phyloP scores from a whole-genome alignment of 2,888 invertebrate genomes.

The Agrotis segetum region DNA sequence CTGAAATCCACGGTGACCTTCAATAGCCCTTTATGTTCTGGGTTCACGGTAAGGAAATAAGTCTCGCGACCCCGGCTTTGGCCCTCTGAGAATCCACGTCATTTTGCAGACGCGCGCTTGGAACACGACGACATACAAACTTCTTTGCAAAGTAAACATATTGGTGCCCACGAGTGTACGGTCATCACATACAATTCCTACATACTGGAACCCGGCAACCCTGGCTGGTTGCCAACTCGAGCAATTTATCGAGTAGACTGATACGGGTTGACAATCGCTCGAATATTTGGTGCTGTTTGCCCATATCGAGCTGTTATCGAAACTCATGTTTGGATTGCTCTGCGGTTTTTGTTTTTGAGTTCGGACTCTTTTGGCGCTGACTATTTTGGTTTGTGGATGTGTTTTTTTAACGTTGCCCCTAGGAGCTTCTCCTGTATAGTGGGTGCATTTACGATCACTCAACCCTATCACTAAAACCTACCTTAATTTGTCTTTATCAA shows the following conservation, averaged over 20 bases:
- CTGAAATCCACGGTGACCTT: too few relatives aligned
- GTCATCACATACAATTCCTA: slow-evolving; percentile 14
- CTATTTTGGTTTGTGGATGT: not conserved
- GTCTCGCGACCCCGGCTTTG: too few relatives aligned
- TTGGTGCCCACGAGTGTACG: not conserved
- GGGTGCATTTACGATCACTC: too few relatives aligned
- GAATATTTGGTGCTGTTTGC: slow-evolving; percentile 51
- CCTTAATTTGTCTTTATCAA: too few relatives aligned
- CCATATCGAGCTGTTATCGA: slow-evolving; percentile 31
- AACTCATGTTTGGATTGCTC: slow-evolving; percentile 16
- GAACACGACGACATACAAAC: too few relatives aligned
- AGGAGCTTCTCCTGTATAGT: too few relatives aligned
- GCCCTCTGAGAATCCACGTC: too few relatives aligned
- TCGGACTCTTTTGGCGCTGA: not conserved
- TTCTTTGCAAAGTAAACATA: too few relatives aligned
- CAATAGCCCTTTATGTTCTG: too few relatives aligned
- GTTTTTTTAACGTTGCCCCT: not conserved
- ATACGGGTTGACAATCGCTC: slow-evolving; percentile 62
- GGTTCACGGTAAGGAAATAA: too few relatives aligned
- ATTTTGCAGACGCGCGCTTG: too few relatives aligned
- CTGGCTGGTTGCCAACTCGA: slow-evolving; percentile 62
- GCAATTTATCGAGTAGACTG: slow-evolving; percentile 62
- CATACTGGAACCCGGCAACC: not conserved
- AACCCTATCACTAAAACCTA: too few relatives aligned
- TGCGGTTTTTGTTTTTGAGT: slow-evolving; percentile 31